Base-by-base conservation (phyloP, 2,888 invertebrate species). In the Pollenia amentaria region DNA sequence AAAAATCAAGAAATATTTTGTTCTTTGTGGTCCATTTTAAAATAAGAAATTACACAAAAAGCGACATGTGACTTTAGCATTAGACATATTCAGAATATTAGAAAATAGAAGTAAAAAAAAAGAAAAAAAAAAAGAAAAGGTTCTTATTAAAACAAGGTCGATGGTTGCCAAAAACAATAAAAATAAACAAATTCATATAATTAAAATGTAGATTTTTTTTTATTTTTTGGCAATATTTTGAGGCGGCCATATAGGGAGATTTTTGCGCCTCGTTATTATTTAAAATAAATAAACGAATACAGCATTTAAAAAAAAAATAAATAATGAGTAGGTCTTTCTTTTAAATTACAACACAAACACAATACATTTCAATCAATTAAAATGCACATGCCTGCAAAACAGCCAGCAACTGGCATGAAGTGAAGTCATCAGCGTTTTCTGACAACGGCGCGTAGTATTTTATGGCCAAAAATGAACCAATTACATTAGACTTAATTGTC, bases 211-310 rank as follows among this genome's bases (percentile, higher is more conserved):
- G 51, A 9, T 62, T 83, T 70, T 81, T 29, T 29, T 29, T 29
- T 6, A 0, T 29, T 29, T 29, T 86, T 87, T 87, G 87, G 87
- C 87, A 87, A 73, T 62, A 65, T 69, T 55, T 73, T 51, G 6
- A 69, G 62, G 77, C 73, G 65, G 21, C 87, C 87, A 78, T 87
- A 87, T 87, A 87, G 84, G 87, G 87, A 80, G 80, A 87, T 87
- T 76, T 87, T 75, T 77, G 77, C 76, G 87, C 80, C 80, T 64
- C 80, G 65, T 73, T 73, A 67, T 84, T 73, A 62, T 62, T 44
- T 69, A 18, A 69, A 69, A 76, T 53, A 51, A 76, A 69, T 40
- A n/a, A 6, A 62, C 8, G 46, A 29, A 29, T 29, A 6, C 29
- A 29, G 29, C 29, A 12, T 65, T 4, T 75, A 82, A 60, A 18